Base-by-base conservation (phyloP, 2,797 vertebrate species). In the Pangasius larnaudii region DNA sequence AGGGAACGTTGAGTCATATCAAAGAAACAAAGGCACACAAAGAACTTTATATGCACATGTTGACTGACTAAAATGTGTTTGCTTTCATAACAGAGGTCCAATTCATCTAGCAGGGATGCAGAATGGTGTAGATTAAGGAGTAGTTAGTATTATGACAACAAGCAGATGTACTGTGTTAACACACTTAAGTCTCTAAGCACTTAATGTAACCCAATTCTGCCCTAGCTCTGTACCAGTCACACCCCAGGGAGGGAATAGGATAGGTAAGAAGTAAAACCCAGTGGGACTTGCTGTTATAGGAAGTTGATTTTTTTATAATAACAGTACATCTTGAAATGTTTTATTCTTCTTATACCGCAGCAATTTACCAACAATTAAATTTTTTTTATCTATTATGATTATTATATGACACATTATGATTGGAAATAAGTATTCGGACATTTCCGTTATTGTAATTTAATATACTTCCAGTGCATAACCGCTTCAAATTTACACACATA, bases 121-220 rank as follows among this genome's bases (percentile, higher is more conserved):
- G n/a, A 53, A 78, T 33, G 14, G 16, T 78, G 49, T 53, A 33
- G 49, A 30, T 53, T 16, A 53, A 53, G 46, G 27, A 77, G 74
- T 14, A 51, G 49, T 78, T 78, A 78, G 27, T 53, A 53, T 33
- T n/a, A 78, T 53, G 27, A 78, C 49, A 33, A 9, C 49, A 78
- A 53, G n/a, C n/a, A 78, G 49, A 78, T 78, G 75, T 30, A 78
- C 49, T 53, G 49, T 53, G 53, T 30, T 53, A 53, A 78, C n/a
- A 53, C 14, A 19, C 49, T 30, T 78, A 78, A 75, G 72, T n/a
- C 30, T 33, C 46, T 75, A 6, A 78, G 75, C 14, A 53, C 75
- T 53, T n/a, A 51, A 78, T 78, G 75, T 78, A 78, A 78, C 75
- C n/a, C n/a, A 6, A 53, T 53, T 51, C 24, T 30, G n/a, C 75